These are phyloP conservation scores for Cyphomyrmex costatus DNA, from an alignment of 1,140 invertebrate species.

Conservation along the genomic window DNA sequence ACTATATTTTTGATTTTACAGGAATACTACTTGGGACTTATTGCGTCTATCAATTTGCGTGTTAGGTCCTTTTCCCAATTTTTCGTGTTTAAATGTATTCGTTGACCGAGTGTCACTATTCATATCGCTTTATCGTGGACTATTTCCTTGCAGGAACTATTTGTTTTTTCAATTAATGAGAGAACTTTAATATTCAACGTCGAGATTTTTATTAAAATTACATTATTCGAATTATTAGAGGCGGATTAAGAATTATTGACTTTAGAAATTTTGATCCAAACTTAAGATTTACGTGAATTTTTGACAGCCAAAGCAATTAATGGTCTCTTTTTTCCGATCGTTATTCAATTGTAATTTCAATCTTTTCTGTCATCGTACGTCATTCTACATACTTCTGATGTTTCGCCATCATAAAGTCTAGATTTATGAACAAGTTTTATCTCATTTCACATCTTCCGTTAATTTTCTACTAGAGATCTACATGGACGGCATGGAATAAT, in stretches of 20 bases:
- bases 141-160: background rate
- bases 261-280: slow-evolving; percentile 51
- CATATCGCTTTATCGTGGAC: slow-evolving; percentile 58
- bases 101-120: slow-evolving; percentile 44
- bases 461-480: background rate
- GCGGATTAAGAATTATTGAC: background rate
- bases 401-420: background rate
- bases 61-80: slow-evolving; percentile 50
- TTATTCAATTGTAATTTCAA: slow-evolving; percentile 59
- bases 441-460: background rate
- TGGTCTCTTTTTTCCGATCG: slow-evolving; percentile 14
- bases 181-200: background rate
- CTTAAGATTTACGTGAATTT: slow-evolving; percentile 48
- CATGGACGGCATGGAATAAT: background rate
- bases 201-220: slow-evolving; percentile 10
- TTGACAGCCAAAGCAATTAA: slow-evolving; percentile 49
- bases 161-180: background rate
- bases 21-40: slow-evolving; percentile 54
- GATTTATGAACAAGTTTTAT: background rate
- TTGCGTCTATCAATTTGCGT: slow-evolving; percentile 47
- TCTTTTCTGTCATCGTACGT: background rate
- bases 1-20: background rate
- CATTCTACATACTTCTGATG: background rate
- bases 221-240: background rate
- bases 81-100: slow-evolving; percentile 49